Conservation (phyloP, 1,140 invertebrate species). For the Idris sp. region DNA sequence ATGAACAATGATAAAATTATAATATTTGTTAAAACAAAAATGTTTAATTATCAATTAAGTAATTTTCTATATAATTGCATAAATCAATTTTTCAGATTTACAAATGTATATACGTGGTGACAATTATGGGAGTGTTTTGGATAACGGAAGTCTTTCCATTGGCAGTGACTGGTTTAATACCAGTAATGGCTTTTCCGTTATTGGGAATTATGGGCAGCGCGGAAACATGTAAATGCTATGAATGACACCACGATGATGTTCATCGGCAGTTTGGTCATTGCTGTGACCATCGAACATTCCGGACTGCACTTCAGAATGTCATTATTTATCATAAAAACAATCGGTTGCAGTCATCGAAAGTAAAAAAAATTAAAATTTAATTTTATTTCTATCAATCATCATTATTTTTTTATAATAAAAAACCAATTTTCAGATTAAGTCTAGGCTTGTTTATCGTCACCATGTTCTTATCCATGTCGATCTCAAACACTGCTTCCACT, state of each 20-base stretch:
- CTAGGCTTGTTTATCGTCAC: conserved; percentile 81
- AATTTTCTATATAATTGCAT: neutral
- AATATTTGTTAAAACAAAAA: too few relatives aligned
- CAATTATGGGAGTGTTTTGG: conserved; percentile 84
- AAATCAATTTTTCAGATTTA: conserved; percentile 68
- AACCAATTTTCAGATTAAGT: conserved; percentile 70
- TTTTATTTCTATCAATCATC: too few relatives aligned
- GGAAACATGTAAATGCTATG: conserved; percentile 78
- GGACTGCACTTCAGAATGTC: conserved; percentile 83
- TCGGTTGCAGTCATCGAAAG: conserved; percentile 79
- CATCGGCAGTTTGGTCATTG: conserved; percentile 80
- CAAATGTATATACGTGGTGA: conserved; percentile 80
- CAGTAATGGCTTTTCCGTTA: conserved; percentile 81
- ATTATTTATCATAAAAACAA: conserved; percentile 80
- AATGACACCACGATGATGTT: conserved; percentile 85
- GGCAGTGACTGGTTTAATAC: conserved; percentile 82
- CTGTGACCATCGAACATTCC: conserved; percentile 82
- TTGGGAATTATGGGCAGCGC: conserved; percentile 80
- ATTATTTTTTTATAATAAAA: too few relatives aligned
- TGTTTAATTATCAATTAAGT: too few relatives aligned
- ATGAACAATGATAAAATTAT: too few relatives aligned
- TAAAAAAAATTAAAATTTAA: too few relatives aligned
- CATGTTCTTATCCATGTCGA: conserved; percentile 83
- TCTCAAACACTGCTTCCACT: conserved; percentile 82
- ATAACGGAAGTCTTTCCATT: conserved; percentile 83